Evolutionary conservation across 2,113 vertebrate genomes (phyloP), one percentile per base, ranked within the genome.

Genomic region (Bolborhynchus lineola): DNA sequence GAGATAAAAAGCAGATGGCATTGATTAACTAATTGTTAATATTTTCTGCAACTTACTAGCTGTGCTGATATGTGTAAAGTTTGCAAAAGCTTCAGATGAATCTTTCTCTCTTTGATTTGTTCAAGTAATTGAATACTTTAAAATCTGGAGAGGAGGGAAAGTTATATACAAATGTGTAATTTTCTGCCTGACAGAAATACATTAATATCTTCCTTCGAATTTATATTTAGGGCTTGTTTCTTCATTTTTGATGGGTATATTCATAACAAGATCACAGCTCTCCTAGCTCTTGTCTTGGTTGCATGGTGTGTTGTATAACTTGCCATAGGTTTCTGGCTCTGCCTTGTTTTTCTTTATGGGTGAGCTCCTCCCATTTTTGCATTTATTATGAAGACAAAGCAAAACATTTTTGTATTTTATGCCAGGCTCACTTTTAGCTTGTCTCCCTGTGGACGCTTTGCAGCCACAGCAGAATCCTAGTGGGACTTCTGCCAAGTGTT

Each of bases 21-120:
- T 88, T 89, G 91, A 92, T 97, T 92, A 93, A 92, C 75, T 97
- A 87, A 95, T 96, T 83, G 65, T 52, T 81, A 81, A 53, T 78
- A 78, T 92, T 97, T 94, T 88, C 74, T 64, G 65, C 79, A 59
- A 18, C 25, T 86, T 87, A 55, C 81, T 41, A 12, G 29, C 55
- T 44, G 29, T 46, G 65, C 82, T 55, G 55, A 15, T 72, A 67
- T 12, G 42, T 3, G 2, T 90, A 31, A 88, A 69, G 37, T 74
- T 88, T 84, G 62, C 9, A 20, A 69, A 86, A 60, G 55, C 88
- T 68, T 53, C 25, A 18, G 46, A 33, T 88, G 53, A 86, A 23
- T 79, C 80, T 71, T 70, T 49, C 53, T 72, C 2, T 62, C 46
- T 74, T 88, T 17, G 47, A 35, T 90, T 92, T 71, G 31, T 42